phyloP scores from a whole-genome alignment of 2,888 invertebrate species.

The Apeira syringaria region DNA sequence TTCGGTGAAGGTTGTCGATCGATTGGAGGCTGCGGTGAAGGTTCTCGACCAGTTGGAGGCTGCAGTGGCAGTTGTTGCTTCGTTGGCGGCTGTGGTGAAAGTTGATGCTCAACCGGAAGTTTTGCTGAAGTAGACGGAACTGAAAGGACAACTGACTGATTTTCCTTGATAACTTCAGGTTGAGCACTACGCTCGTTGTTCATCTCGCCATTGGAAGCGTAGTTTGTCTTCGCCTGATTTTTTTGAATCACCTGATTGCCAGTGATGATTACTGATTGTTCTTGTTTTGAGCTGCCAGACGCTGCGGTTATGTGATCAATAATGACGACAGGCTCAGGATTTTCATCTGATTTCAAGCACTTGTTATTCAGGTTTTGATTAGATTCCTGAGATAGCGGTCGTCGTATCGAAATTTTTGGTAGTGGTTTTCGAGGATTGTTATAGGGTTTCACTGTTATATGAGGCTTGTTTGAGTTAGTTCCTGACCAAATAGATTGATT shows the following conservation, averaged over 20 bases:
- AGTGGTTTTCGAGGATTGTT: not conserved
- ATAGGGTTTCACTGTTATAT: not conserved
- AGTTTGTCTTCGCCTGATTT: not conserved
- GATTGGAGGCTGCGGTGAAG: too few species aligned
- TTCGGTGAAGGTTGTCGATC: too few species aligned
- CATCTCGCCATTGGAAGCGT: not conserved
- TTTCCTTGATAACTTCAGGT: constrained; percentile 1
- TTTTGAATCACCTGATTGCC: too few species aligned
- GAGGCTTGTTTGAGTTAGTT: not conserved
- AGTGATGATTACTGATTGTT: not conserved
- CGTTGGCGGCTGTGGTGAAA: too few species aligned
- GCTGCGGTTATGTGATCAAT: not conserved
- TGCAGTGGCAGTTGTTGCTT: too few species aligned
- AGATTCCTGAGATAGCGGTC: not conserved
- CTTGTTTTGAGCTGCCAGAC: constrained; percentile 1
- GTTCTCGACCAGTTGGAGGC: too few species aligned
- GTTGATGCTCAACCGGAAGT: too few species aligned
- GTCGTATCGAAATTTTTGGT: not conserved
- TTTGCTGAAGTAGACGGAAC: not conserved
- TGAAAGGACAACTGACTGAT: not conserved
- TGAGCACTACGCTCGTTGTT: not conserved
- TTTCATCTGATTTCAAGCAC: constrained; percentile 1
- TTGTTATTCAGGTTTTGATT: not conserved
- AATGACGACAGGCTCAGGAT: not conserved
- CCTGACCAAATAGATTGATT: not conserved